These are phyloP conservation scores for Hylomyscus alleni DNA, from an alignment of 2,797 vertebrate species.

Conservation along the genomic window DNA sequence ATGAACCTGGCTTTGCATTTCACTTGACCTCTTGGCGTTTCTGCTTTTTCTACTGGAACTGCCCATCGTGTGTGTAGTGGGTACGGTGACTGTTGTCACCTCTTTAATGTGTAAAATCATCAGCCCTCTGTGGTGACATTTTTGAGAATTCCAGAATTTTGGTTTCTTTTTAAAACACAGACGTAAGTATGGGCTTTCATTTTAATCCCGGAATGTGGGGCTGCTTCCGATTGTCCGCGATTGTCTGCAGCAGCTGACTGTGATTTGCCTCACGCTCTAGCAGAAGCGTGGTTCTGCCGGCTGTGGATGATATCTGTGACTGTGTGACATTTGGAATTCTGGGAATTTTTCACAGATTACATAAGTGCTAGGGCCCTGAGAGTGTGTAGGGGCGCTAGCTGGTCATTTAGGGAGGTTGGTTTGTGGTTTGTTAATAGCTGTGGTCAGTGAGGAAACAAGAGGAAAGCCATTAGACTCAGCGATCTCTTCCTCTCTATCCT, in stretches of 20 bases:
- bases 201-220: neutral
- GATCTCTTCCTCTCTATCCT: neutral
- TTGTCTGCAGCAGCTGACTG: neutral
- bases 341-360: neutral
- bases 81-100: neutral
- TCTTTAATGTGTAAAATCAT: neutral
- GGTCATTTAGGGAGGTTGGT: neutral
- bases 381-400: neutral
- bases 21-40: neutral
- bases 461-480: neutral
- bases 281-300: neutral
- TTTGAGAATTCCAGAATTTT: neutral
- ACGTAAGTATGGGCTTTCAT: neutral
- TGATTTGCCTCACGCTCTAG: neutral
- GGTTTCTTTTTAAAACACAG: neutral
- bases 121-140: neutral
- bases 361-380: neutral
- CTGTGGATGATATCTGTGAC: neutral
- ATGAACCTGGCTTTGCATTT: neutral
- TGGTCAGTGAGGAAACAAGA: neutral
- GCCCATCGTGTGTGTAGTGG: neutral
- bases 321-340: neutral
- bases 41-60: neutral
- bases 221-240: too few species aligned
- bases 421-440: neutral